Conservation (phyloP, 2,113 vertebrate genomes). For the Vireo altiloquus region DNA sequence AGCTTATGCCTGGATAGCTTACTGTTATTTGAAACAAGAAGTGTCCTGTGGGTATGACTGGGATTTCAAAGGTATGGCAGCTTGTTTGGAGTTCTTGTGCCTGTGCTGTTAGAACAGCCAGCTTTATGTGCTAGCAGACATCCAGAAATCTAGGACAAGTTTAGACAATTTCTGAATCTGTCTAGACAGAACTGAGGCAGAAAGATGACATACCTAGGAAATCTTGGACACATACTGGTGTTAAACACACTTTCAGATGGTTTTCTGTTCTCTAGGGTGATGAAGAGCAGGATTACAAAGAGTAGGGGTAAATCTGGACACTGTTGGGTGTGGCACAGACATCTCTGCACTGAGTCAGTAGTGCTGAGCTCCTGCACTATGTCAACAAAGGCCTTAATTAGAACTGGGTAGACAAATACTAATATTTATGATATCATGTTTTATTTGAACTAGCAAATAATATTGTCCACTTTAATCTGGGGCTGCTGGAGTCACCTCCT, state of each 20-base stretch:
- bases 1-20: not conserved
- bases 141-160: not conserved
- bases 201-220: not conserved
- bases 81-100: not conserved
- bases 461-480: not conserved
- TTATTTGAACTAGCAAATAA: not conserved
- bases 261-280: not conserved
- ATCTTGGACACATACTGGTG: not conserved
- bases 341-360: not conserved
- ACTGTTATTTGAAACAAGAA: not conserved
- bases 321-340: not conserved
- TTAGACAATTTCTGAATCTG: not conserved
- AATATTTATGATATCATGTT: not conserved
- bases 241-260: not conserved
- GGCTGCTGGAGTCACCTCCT: not conserved
- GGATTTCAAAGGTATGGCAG: not conserved
- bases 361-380: not conserved
- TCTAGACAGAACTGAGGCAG: constrained; percentile 22
- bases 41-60: not conserved
- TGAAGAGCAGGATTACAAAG: not conserved
- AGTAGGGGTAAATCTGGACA: not conserved
- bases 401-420: not conserved
- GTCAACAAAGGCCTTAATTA: not conserved
- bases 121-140: not conserved
- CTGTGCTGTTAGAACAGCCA: not conserved